These are phyloP conservation scores for Sebastes kiyomatsui DNA, from an alignment of 2,797 vertebrate genomes.

Conservation along the genomic window DNA sequence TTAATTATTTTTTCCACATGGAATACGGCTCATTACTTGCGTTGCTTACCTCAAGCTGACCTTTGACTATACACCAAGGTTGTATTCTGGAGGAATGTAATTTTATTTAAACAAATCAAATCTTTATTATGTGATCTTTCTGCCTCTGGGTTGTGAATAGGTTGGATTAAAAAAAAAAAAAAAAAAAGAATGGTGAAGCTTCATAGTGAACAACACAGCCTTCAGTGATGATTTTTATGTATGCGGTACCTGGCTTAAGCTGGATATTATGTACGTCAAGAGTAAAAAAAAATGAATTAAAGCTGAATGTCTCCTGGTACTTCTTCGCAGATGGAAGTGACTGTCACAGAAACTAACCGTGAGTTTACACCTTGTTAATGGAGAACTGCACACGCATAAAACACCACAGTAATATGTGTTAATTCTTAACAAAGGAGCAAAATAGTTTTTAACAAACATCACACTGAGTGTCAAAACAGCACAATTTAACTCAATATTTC, in stretches of 20 bases:
- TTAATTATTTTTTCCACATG: background rate
- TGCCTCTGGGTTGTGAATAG: slow-evolving; percentile 50
- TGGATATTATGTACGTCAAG: slow-evolving; percentile 60
- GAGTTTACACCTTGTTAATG: background rate
- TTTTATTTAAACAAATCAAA: slow-evolving; percentile 73
- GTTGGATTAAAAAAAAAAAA: slow-evolving; percentile 9
- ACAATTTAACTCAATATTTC: background rate
- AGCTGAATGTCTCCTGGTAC: slow-evolving; percentile 22
- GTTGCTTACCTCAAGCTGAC: slow-evolving; percentile 43
- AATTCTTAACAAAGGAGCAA: background rate
- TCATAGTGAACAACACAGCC: slow-evolving; percentile 21
- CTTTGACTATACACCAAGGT: slow-evolving; percentile 42
- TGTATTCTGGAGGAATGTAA: slow-evolving; percentile 64
- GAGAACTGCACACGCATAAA: background rate
- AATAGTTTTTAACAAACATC: background rate
- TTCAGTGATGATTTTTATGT: slow-evolving; percentile 44
- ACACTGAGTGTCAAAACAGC: background rate
- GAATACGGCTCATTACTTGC: slow-evolving; percentile 49
- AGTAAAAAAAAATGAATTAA: slow-evolving; percentile 63
- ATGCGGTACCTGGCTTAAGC: slow-evolving; percentile 55
- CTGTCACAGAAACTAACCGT: background rate
- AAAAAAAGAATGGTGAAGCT: slow-evolving; percentile 16
- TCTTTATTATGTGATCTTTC: slow-evolving; percentile 60
- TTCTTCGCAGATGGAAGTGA: slow-evolving; percentile 5
- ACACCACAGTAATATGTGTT: background rate